These are phyloP conservation scores for Cassiopea xamachana DNA, from an alignment of 30 jellyfish, hydroid and myxozoan species.

Conservation along the genomic window DNA sequence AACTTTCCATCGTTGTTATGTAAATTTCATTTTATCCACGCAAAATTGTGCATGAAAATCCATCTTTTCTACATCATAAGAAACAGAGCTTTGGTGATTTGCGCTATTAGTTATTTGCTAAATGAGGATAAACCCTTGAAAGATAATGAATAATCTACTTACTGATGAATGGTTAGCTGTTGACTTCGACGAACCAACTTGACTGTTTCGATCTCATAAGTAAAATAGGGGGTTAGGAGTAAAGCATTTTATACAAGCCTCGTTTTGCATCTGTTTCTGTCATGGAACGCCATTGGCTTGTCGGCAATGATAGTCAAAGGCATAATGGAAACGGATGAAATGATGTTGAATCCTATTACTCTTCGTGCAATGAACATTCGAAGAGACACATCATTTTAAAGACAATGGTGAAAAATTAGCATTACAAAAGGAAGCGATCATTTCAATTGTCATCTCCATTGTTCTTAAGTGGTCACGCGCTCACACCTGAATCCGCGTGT, in stretches of 20 bases:
- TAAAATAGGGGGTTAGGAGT: slow-evolving; percentile 63
- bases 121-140: background rate
- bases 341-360: slow-evolving; percentile 72
- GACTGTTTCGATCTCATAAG: slow-evolving; percentile 48
- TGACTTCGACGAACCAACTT: slow-evolving; percentile 43
- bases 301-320: slow-evolving; percentile 78
- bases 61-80: background rate
- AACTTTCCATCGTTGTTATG: background rate
- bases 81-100: background rate
- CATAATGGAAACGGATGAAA: slow-evolving; percentile 82
- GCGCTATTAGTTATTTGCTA: background rate
- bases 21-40: background rate
- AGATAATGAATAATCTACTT: slow-evolving; percentile 30
- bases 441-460: slow-evolving; percentile 22
- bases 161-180: slow-evolving; percentile 40
- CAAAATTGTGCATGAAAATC: too few species aligned
- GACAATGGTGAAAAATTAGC: slow-evolving; percentile 40
- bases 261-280: slow-evolving; percentile 76
- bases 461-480: slow-evolving; percentile 48
- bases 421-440: slow-evolving; percentile 53
- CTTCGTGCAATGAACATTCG: slow-evolving; percentile 79
- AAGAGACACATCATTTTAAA: slow-evolving; percentile 60
- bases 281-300: slow-evolving; percentile 78
- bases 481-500: slow-evolving; percentile 20
- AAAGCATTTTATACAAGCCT: slow-evolving; percentile 64